Evolutionary conservation across 2,888 invertebrate species (phyloP), one percentile per base, ranked within the genome.

Genomic region (Sinhomidia bicolor): DNA sequence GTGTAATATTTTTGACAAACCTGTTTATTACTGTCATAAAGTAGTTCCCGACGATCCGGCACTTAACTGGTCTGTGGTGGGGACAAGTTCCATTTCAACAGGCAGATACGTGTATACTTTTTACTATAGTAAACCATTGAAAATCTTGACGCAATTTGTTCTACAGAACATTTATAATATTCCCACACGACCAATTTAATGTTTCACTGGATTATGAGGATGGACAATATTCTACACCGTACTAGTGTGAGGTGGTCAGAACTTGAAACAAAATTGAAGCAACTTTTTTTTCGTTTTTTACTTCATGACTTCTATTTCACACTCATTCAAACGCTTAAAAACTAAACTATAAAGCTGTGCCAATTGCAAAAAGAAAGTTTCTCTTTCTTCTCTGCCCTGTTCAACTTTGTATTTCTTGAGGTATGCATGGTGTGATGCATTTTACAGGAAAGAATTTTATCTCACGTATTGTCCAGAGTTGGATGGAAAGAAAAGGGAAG

Each of bases 1-100:
- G 26, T 32, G 79, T 71, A 51, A 85, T 80, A 51, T 80, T 79
- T 44, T 86, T 74, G 87, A 87, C 87, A 87, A 62, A 80, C 47
- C 74, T 62, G 74, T 87, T 87, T 87, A 87, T 87, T 87, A 82
- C 87, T 87, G 82, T 87, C 87, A 82, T 87, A 87, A 82, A 87
- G 20, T 54, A 82, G 57, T 54, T 60, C 32, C 17, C 47, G 44
- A 32, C 65, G 26, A 62, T 54, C 60, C 36, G 29, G 54, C 17
- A 60, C 74, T 29, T 57, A 32, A 57, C 20, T 36, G 26, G 1
- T 23, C 23, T 12, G 80, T 60, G n/a, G 80, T 41, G 65, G 60
- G 71, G 80, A 51, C 71, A 85, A 80, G 71, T 80, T 80, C 54
- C 68, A 57, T 80, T 80, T 47, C 68, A 54, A 71, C 20, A 23